Percentiles rank a stretch among this genome's conserved stretches.
Evolutionary conservation across 2,888 invertebrate species (phyloP).

Genomic region (Parnassius orleans): DNA sequence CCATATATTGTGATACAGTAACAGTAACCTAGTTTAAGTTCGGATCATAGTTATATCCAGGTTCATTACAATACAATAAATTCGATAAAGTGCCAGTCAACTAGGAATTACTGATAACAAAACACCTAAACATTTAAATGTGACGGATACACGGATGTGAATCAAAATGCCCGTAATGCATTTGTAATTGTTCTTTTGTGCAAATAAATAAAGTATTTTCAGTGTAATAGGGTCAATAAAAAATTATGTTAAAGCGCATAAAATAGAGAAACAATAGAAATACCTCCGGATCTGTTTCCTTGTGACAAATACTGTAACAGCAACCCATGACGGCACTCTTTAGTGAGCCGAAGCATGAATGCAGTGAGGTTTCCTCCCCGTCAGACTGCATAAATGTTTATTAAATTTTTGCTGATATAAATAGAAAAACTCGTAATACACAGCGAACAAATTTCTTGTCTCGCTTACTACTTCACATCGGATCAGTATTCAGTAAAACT

Average conservation of each 20-base stretch:
- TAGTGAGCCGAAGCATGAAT: slow-evolving; percentile 75
- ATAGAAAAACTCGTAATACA: slow-evolving; percentile 66
- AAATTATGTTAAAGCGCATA: slow-evolving; percentile 6
- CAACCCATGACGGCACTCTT: slow-evolving; percentile 83
- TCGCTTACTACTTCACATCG: slow-evolving; percentile 27
- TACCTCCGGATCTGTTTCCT: slow-evolving; percentile 86
- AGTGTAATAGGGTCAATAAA: not conserved
- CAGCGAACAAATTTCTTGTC: slow-evolving; percentile 42
- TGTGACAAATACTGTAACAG: slow-evolving; percentile 87
- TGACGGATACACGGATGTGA: slow-evolving; percentile 22
- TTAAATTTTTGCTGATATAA: slow-evolving; percentile 62
- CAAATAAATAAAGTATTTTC: too few relatives aligned
- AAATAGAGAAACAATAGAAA: slow-evolving; percentile 27
- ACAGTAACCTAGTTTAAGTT: slow-evolving; percentile 20
- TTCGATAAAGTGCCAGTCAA: slow-evolving; percentile 49
- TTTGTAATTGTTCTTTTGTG: not conserved
- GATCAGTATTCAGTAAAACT: slow-evolving; percentile 2
- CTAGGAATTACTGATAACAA: slow-evolving; percentile 47
- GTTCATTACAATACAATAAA: slow-evolving; percentile 24
- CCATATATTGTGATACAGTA: slow-evolving; percentile 5
- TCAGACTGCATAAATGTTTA: slow-evolving; percentile 76
- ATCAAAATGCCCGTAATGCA: slow-evolving; percentile 16
- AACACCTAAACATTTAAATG: slow-evolving; percentile 25
- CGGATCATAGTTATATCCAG: slow-evolving; percentile 19
- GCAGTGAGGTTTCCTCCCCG: slow-evolving; percentile 67